Conservation (phyloP, 2,888 invertebrate genomes). For the Drosophila kokeensis region DNA sequence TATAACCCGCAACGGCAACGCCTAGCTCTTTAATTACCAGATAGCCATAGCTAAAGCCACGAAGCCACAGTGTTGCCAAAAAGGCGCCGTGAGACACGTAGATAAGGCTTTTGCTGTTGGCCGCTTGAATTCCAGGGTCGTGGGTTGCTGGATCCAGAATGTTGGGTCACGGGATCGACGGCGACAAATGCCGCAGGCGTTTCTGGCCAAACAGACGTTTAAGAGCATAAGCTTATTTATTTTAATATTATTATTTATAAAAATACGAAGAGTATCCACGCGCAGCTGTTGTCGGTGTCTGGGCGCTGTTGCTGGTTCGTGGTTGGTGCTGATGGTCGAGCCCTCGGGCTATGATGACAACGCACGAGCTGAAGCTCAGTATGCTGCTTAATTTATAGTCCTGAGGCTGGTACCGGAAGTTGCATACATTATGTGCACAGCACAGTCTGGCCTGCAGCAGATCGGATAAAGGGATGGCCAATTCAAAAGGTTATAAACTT, state of each 20-base stretch:
- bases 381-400: conserved; percentile 68
- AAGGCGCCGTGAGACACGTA: conserved; percentile 57
- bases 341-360: conserved; percentile 55
- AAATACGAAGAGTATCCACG: conserved; percentile 58
- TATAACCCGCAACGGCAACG: conserved; percentile 65
- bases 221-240: conserved; percentile 75
- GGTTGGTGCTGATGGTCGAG: conserved; percentile 27
- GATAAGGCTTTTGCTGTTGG: conserved; percentile 47
- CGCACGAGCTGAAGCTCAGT: conserved; percentile 45
- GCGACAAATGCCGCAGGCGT: conserved; percentile 63
- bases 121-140: conserved; percentile 10
- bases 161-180: conserved; percentile 30
- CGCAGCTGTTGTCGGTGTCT: conserved; percentile 29
- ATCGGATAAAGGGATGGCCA: conserved; percentile 53
- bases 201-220: conserved; percentile 61
- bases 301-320: conserved; percentile 8
- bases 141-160: background rate
- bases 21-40: conserved; percentile 70
- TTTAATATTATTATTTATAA: conserved; percentile 75
- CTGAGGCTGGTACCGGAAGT: conserved; percentile 69
- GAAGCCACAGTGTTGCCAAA: conserved; percentile 56
- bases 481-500: conserved; percentile 66
- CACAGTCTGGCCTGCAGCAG: conserved; percentile 29
- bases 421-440: conserved; percentile 68
- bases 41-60: conserved; percentile 39